Evolutionary conservation across 2,888 invertebrate genomes (phyloP).

Genomic region (Leucoptera coffeella): DNA sequence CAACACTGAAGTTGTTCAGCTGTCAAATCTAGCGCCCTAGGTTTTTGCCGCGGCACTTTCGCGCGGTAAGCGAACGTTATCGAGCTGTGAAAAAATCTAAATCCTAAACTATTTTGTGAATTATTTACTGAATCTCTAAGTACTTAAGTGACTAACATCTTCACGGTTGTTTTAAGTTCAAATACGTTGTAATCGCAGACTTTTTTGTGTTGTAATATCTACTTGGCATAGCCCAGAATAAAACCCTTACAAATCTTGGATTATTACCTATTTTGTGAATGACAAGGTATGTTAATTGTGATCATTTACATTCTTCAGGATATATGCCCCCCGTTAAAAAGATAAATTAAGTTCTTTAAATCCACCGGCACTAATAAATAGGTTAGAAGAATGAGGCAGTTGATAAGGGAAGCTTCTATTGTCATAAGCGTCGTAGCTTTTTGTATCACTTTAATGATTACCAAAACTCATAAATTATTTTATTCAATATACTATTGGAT

Average conservation of each 20-base stretch:
- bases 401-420: constrained; percentile 41
- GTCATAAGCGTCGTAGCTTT: constrained; percentile 18
- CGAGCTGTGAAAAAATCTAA: constrained; percentile 47
- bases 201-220: too few species aligned
- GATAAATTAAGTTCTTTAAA: too few species aligned
- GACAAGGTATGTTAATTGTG: constrained; percentile 36
- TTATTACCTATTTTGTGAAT: constrained; percentile 41
- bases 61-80: constrained; percentile 55
- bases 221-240: constrained; percentile 6
- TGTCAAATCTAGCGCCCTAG: constrained; percentile 20
- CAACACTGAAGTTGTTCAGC: constrained; percentile 41
- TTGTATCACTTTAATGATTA: constrained; percentile 12
- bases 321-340: background rate
- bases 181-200: too few species aligned
- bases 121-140: too few species aligned
- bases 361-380: too few species aligned
- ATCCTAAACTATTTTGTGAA: constrained; percentile 37
- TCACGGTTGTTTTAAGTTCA: too few species aligned
- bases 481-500: constrained; percentile 13
- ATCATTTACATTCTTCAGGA: constrained; percentile 8
- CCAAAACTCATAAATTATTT: constrained; percentile 12
- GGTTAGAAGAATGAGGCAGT: constrained; percentile 42
- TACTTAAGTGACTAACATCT: too few species aligned
- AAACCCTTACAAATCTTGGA: constrained; percentile 15
- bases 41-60: constrained; percentile 53